Evolutionary conservation across 2,888 invertebrate species (phyloP), one percentile per base, ranked within the genome.

Genomic region (Platypus cylindrus): DNA sequence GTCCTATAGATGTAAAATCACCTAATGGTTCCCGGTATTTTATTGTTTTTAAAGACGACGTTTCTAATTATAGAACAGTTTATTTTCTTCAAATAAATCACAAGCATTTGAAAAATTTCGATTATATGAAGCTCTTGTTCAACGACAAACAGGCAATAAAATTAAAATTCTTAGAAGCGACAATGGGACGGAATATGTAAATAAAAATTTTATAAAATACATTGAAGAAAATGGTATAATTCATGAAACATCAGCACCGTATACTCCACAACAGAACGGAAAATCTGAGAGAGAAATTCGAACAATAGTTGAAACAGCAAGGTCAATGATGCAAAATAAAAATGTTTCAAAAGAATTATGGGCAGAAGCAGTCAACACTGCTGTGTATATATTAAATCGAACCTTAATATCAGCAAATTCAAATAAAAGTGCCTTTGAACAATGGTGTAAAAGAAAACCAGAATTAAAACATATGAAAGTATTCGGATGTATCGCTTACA

Each of bases 291-390:
- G 49, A 25, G n/a, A 46, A 15, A 50, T 51, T 25, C 16, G 50
- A 5, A 45, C 47, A 2, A 23, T 50, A 5, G 37, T 51, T 2
- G 49, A 49, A 32, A 49, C 41, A n/a, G 53, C 54, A 3, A 42
- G 50, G 31, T 36, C 54, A 1, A 52, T 56, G 50, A 15, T 58
- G 12, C 25, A 41, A 4, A 38, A 46, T 17, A 44, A 44, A 17
- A 38, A 48, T 20, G 28, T 56, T 16, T 45, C 45, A 1, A 36
- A 44, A n/a, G 13, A 30, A n/a, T n/a, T n/a, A n/a, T 51, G 49
- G 49, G 48, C 45, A 15, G 51, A 51, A 43, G 47, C 46, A 11
- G 43, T 48, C 1, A 41, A 39, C 35, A 48, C 47, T 9, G 50
- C 49, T 8, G 45, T 47, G 3, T 51, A 50, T 33, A 13, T 47